Percentiles rank a stretch among this genome's conserved stretches.
These are phyloP conservation scores for Eolophus roseicapilla DNA, from an alignment of 2,113 vertebrate genomes.

Conservation along the genomic window DNA sequence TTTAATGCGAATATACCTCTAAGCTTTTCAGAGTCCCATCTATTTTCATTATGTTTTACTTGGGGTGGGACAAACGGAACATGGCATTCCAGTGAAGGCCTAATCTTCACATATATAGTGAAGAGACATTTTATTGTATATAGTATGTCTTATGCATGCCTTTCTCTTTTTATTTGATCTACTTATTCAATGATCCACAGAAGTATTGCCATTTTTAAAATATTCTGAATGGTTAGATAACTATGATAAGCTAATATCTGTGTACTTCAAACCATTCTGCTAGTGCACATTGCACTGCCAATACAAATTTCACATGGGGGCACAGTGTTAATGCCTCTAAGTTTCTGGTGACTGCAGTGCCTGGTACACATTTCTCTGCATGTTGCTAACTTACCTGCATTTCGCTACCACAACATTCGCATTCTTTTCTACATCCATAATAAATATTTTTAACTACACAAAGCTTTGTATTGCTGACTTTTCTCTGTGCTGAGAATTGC, in stretches of 20 bases:
- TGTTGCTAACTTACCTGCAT: neutral
- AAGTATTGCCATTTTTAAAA: neutral
- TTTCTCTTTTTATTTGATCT: neutral
- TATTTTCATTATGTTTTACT: neutral
- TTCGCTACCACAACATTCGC: neutral
- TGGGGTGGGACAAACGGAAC: neutral
- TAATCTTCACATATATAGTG: neutral
- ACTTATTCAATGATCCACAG: neutral
- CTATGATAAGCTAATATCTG: neutral
- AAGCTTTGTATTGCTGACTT: neutral
- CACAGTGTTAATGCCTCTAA: neutral
- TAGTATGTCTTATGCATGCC: neutral
- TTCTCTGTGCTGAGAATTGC: neutral
- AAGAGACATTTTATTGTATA: neutral
- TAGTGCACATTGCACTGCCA: neutral
- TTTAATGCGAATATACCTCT: neutral
- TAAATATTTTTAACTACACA: neutral
- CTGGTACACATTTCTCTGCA: neutral
- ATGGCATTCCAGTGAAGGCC: neutral
- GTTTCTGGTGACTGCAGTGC: neutral
- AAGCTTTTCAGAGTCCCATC: neutral
- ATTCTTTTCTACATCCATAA: neutral
- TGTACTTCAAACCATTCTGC: neutral
- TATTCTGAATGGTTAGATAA: neutral
- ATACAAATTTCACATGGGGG: neutral